These are phyloP conservation scores for Lasioglossum malachurum DNA, from an alignment of 2,888 invertebrate species.

Conservation along the genomic window DNA sequence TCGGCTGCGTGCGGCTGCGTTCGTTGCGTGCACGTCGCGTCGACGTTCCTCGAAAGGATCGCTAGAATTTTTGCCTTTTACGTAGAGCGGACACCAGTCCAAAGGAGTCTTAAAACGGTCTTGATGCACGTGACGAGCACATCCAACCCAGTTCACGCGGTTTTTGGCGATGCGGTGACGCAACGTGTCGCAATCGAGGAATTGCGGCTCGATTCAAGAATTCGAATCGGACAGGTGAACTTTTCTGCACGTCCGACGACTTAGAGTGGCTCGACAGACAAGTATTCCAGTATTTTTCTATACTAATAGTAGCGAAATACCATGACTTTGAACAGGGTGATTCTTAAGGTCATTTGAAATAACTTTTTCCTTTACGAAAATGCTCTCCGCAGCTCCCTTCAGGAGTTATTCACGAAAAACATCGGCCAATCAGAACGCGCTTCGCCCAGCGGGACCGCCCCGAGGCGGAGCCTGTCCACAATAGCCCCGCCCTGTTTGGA, in stretches of 20 bases:
- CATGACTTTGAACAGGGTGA: too few species aligned
- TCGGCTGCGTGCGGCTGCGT: background rate
- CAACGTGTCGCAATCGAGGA: conserved; percentile 40
- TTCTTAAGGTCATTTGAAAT: too few species aligned
- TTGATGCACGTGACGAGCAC: conserved; percentile 24
- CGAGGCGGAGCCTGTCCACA: too few species aligned
- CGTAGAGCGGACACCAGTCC: conserved; percentile 10
- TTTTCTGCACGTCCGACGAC: background rate
- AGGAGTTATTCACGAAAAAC: too few species aligned
- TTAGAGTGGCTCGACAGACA: background rate
- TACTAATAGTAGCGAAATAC: background rate
- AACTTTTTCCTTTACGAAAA: too few species aligned
- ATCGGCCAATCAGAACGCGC: too few species aligned
- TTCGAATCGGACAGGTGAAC: background rate
- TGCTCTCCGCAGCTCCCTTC: too few species aligned
- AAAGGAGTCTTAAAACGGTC: conserved; percentile 4
- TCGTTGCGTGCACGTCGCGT: conserved; percentile 14
- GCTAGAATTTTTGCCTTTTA: conserved; percentile 37
- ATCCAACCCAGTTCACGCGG: conserved; percentile 55
- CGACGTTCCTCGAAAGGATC: conserved; percentile 35
- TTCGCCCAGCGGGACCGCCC: too few species aligned
- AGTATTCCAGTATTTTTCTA: background rate
- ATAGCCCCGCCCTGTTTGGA: too few species aligned
- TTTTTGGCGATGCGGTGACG: conserved; percentile 55
- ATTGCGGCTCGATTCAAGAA: conserved; percentile 11